Evolutionary conservation across 2,113 vertebrate species (phyloP).

Genomic region (Mesembrinibis cayennensis): DNA sequence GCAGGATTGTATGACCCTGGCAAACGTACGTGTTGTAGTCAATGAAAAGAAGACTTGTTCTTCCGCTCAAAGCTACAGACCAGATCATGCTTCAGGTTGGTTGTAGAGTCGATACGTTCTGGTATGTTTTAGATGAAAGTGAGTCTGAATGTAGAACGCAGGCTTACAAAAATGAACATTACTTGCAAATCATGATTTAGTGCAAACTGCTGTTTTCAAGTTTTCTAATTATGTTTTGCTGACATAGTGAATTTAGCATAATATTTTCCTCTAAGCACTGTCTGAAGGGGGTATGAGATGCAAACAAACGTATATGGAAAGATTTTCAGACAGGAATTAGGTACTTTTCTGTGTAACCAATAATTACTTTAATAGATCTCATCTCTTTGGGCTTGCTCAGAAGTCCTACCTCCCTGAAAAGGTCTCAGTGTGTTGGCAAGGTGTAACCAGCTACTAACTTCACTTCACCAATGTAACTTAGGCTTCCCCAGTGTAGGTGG

Average conservation of each 20-base stretch:
- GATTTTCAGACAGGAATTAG: not conserved
- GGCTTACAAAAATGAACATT: not conserved
- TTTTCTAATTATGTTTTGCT: not conserved
- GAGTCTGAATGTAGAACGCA: not conserved
- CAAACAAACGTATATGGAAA: not conserved
- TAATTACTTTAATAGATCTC: not conserved
- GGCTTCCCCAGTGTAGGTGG: not conserved
- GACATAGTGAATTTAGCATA: not conserved
- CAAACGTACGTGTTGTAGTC: not conserved
- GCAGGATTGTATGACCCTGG: not conserved
- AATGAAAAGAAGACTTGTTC: not conserved
- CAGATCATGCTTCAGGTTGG: not conserved
- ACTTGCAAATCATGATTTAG: not conserved
- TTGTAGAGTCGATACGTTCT: not conserved
- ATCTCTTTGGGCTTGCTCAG: not conserved
- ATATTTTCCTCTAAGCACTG: not conserved
- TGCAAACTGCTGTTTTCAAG: constrained; percentile 20
- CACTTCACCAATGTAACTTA: not conserved
- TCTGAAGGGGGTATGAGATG: not conserved
- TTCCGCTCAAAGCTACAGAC: not conserved
- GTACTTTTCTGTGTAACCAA: not conserved
- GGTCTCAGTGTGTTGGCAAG: not conserved
- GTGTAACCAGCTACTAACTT: not conserved
- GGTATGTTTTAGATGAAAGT: not conserved
- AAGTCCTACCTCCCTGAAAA: not conserved